Conservation (phyloP, 2,797 vertebrate species). For the Hyperoplus immaculatus region DNA sequence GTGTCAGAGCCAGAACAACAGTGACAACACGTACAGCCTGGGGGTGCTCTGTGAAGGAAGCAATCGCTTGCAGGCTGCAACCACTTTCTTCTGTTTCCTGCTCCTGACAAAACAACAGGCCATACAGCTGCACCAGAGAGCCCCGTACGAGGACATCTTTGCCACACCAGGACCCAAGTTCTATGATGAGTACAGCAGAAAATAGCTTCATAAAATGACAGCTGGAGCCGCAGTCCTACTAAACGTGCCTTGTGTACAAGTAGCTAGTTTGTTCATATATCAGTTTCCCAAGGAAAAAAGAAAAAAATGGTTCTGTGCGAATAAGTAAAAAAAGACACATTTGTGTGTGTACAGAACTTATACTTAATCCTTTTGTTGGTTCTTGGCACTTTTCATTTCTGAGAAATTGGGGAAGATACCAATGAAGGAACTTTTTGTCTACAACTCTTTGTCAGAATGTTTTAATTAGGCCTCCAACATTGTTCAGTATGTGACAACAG, state of each 20-base stretch:
- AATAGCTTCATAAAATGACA: not conserved
- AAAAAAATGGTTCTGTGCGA: constrained; percentile 13
- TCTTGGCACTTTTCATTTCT: constrained; percentile 19
- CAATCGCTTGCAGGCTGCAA: constrained; percentile 88
- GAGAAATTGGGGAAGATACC: not conserved
- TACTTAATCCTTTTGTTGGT: constrained; percentile 18
- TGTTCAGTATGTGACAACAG: not conserved
- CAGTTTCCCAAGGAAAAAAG: not conserved
- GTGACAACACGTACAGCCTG: constrained; percentile 85
- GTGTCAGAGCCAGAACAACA: constrained; percentile 62
- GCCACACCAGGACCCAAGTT: constrained; percentile 91
- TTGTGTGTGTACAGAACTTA: constrained; percentile 8
- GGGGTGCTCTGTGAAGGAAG: constrained; percentile 88
- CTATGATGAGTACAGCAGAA: constrained; percentile 36
- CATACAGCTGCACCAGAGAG: constrained; percentile 91
- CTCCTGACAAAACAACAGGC: constrained; percentile 92
- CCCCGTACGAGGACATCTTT: constrained; percentile 92
- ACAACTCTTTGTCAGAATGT: constrained; percentile 12
- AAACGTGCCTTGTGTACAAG: not conserved
- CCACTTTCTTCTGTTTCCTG: constrained; percentile 93
- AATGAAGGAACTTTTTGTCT: constrained; percentile 7
- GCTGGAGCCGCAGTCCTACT: not conserved
- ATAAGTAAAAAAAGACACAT: not conserved
- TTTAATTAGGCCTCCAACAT: not conserved
- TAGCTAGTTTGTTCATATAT: not conserved